Evolutionary conservation across 1,140 invertebrate genomes (phyloP), one percentile per base, ranked within the genome.

Genomic region (Leptopilina boulardi): DNA sequence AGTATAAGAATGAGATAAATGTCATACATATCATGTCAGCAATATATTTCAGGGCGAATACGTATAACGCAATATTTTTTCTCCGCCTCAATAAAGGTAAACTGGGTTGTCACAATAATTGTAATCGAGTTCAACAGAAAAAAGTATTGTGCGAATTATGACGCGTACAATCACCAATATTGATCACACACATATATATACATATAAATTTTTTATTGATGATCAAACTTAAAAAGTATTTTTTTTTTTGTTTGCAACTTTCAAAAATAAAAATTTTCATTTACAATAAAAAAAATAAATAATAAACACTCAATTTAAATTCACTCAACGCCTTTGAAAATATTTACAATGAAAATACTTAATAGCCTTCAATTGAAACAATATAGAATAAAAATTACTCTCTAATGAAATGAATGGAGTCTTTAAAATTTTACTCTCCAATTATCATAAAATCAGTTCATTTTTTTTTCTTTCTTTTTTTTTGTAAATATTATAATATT

Each of bases 31-130:
- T 66, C 59, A 66, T 30, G 59, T 30, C 23, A 18, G 2, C 26
- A 8, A 66, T 66, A n/a, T n/a, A 66, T 66, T 30, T 66, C 59
- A 34, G 26, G 13, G 59, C 59, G 26, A 66, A 66, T 51, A 66
- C 5, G 3, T 59, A 21, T 66, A 66, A 26, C 23, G 56, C 56
- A 66, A 66, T 66, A 66, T 66, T 66, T 66, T 66, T 66, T 66
- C 59, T 34, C 13, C 15, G 2, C 2, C 2, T 34, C 10, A 13
- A 66, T 15, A 30, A 66, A 34, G 59, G 59, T 30, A 30, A 66
- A 59, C 23, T 59, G 21, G 56, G 26, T 66, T 51, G 47, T n/a
- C 47, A 51, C 47, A 51, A 51, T 51, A 51, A 51, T 51, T 51
- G 47, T 51, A 51, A 51, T 51, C 0, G 47, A 51, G 47, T 51